phyloP scores from a whole-genome alignment of 2,113 vertebrate species.

The Ciconia maguari region DNA sequence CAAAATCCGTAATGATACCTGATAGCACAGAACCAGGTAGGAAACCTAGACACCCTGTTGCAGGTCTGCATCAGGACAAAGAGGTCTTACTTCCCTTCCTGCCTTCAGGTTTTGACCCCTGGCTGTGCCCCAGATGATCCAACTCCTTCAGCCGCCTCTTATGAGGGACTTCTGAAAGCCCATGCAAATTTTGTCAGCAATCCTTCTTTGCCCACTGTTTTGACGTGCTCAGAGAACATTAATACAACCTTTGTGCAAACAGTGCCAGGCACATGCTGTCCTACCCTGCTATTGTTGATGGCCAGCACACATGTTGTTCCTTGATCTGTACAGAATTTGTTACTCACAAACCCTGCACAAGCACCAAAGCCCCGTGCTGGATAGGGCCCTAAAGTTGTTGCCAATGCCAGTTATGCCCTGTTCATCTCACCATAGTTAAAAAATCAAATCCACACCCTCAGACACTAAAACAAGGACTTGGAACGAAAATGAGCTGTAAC shows the following conservation, averaged over 20 bases:
- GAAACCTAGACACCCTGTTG: neutral
- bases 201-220: neutral
- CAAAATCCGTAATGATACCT: fast-evolving
- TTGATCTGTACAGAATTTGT: neutral
- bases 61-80: neutral
- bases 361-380: neutral
- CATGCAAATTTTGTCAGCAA: neutral
- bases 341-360: neutral
- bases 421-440: neutral
- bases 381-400: neutral
- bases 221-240: neutral
- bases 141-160: neutral
- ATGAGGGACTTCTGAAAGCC: neutral
- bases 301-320: neutral
- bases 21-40: neutral
- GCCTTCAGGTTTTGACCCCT: neutral
- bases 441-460: neutral
- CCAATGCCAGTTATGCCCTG: neutral
- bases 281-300: fast-evolving
- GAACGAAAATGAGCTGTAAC: neutral
- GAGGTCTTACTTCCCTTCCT: neutral
- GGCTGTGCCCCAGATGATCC: neutral
- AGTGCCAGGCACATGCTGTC: neutral
- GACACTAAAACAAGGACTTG: neutral
- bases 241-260: neutral